Base-by-base conservation (phyloP, 1,140 invertebrate genomes). In the Drosophila takahashii region DNA sequence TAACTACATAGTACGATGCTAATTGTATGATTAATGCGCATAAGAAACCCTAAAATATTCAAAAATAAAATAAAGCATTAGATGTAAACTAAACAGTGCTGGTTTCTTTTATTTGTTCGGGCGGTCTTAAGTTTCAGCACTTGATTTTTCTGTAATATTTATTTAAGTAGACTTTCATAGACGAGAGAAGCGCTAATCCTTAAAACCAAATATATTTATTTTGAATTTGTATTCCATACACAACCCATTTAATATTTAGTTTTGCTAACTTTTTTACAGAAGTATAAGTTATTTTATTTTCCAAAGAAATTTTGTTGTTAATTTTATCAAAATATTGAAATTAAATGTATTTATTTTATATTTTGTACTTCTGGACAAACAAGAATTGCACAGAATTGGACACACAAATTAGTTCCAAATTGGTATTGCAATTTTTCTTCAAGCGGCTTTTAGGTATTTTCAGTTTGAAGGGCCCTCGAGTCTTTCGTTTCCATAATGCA, bases 1-100 rank as follows among this genome's bases (percentile, higher is more conserved):
- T 81, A 79, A 83, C 75, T 87, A 70, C 66, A 56, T 70, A 87
- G 75, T 81, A 79, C 59, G 72, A 81, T 83, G 79, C 70, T 89
- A 83, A 86, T 79, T 83, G 71, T 81, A 81, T 72, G 78, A 78
- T 74, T 77, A 85, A 69, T 69, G 67, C 69, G 79, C 62, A 79
- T 83, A 84, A 89, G 72, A 89, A 75, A 61, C 59, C 80, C 61
- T 71, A 76, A 87, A 87, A 69, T 79, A 89, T 80, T 84, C 79
- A 58, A 77, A 73, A 79, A 87, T 62, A 77, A 87, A 85, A 89
- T 89, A 84, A 89, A 89, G 84, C 73, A 89, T 89, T 89, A 89
- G 84, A 84, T 84, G 84, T 84, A 84, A 86, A 73, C 66, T 62
- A 70, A 85, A 74, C 42, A 22, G 10, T 18, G 29, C 15, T 4